A percentile compares a stretch with the other conserved stretches of the same genome.
phyloP scores from a whole-genome alignment of 2,113 vertebrate species.

The Casuarius casuarius region DNA sequence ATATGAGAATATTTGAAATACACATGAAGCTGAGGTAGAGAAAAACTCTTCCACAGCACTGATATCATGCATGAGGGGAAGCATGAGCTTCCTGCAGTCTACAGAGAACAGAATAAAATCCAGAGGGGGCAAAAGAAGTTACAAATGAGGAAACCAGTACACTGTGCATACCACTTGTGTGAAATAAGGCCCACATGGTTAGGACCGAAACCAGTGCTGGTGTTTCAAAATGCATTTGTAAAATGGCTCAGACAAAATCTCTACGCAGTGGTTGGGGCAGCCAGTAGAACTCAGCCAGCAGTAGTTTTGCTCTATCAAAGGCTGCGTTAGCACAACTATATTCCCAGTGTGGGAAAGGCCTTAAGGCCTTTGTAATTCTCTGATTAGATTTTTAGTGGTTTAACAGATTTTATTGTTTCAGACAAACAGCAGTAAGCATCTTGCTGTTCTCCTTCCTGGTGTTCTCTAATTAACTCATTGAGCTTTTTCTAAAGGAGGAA shows the following conservation, averaged over 20 bases:
- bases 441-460: neutral
- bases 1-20: neutral
- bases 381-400: neutral
- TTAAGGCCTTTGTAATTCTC: neutral
- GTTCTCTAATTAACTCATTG: neutral
- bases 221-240: neutral
- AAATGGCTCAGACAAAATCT: neutral
- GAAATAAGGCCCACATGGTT: rapidly evolving
- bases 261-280: neutral
- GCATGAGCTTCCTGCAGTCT: neutral
- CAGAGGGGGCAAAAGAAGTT: neutral
- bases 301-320: neutral
- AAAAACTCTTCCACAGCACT: neutral
- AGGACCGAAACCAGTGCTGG: neutral
- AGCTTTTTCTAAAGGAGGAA: neutral
- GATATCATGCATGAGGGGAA: neutral
- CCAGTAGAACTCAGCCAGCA: neutral
- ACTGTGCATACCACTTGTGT: neutral
- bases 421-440: neutral
- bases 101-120: neutral
- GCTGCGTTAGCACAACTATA: neutral
- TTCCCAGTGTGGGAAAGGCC: neutral
- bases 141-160: neutral
- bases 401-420: neutral
- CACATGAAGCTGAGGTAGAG: neutral